Conservation (phyloP, 2,888 invertebrate species). For the Epinotia brunnichana region DNA sequence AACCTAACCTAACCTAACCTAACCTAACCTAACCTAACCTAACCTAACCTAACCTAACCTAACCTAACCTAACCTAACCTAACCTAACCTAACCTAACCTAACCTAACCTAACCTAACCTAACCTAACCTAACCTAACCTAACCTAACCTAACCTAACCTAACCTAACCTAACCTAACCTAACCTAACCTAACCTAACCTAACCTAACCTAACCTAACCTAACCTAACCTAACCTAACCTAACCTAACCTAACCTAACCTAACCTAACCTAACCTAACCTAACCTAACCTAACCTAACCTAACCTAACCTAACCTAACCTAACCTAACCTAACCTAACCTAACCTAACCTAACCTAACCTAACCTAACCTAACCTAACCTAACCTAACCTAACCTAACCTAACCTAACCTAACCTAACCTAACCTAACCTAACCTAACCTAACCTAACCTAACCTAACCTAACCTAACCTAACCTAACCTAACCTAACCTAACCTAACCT, state of each 20-base stretch:
- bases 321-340: constrained; percentile 33
- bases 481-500: constrained; percentile 20
- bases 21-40: constrained; percentile 41
- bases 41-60: constrained; percentile 44
- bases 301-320: constrained; percentile 40
- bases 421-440: constrained; percentile 31
- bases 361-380: constrained; percentile 34
- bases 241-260: constrained; percentile 20
- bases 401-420: constrained; percentile 29
- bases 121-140: constrained; percentile 38
- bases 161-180: constrained; percentile 36
- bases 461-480: constrained; percentile 31
- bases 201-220: constrained; percentile 34
- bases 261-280: constrained; percentile 35
- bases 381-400: constrained; percentile 29
- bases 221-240: constrained; percentile 21
- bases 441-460: constrained; percentile 33
- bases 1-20: constrained; percentile 42
- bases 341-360: constrained; percentile 40
- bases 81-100: constrained; percentile 45
- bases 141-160: constrained; percentile 41
- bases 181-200: constrained; percentile 41
- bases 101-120: constrained; percentile 44
- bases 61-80: constrained; percentile 45
- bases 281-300: constrained; percentile 38